A percentile compares a stretch with the other conserved stretches of the same genome.
Evolutionary conservation across 2,888 invertebrate species (phyloP).

Genomic region (Melinaea marsaeus): DNA sequence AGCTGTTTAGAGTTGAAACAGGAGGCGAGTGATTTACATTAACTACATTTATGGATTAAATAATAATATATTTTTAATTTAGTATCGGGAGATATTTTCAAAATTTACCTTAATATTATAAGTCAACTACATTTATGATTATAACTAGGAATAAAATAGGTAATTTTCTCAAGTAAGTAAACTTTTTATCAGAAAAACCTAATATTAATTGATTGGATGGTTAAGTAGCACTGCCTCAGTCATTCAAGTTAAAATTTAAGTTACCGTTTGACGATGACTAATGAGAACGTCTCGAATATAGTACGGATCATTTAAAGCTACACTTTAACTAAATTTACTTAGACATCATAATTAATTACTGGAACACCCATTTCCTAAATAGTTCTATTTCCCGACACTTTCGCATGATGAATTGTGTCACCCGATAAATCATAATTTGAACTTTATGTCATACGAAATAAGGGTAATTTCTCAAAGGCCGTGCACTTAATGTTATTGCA

Average conservation of each 20-base stretch:
- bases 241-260: not conserved
- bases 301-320: not conserved
- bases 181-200: too few species aligned
- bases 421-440: not conserved
- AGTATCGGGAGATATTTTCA: too few species aligned
- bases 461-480: slow-evolving; percentile 13
- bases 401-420: slow-evolving; percentile 54
- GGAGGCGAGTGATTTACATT: slow-evolving; percentile 13
- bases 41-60: slow-evolving; percentile 38
- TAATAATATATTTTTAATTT: not conserved
- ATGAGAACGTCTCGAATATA: not conserved
- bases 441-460: slow-evolving; percentile 15
- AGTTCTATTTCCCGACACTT: slow-evolving; percentile 43
- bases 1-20: slow-evolving; percentile 8
- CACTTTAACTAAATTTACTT: slow-evolving; percentile 45
- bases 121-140: too few species aligned
- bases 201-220: too few species aligned
- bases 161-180: too few species aligned
- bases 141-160: too few species aligned
- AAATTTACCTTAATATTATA: too few species aligned
- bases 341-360: slow-evolving; percentile 49
- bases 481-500: slow-evolving; percentile 34
- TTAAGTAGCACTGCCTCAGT: too few species aligned
- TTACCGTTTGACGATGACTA: not conserved
- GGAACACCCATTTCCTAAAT: slow-evolving; percentile 26